These are phyloP conservation scores for Theodoxus fluviatilis DNA, from an alignment of 2,888 invertebrate species.

Conservation along the genomic window DNA sequence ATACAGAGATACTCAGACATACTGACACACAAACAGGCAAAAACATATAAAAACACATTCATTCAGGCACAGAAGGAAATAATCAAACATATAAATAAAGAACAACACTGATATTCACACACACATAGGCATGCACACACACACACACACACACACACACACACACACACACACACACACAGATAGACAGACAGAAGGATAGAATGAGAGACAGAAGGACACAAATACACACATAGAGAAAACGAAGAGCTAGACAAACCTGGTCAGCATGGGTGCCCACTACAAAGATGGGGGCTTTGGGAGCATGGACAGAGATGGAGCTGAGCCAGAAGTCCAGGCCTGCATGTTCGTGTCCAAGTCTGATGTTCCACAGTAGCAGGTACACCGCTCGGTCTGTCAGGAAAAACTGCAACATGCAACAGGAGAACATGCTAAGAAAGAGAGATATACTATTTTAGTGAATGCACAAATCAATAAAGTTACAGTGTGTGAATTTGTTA, in stretches of 20 bases:
- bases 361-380: conserved; percentile 60
- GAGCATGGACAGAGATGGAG: conserved; percentile 62
- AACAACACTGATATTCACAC: neutral
- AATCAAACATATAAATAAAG: neutral
- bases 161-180: neutral
- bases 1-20: neutral
- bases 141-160: neutral
- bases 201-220: neutral
- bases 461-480: too few relatives aligned
- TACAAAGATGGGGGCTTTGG: conserved; percentile 62
- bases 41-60: neutral
- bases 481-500: too few relatives aligned
- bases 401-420: conserved; percentile 53
- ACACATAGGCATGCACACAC: neutral
- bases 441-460: too few relatives aligned
- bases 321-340: conserved; percentile 65
- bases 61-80: neutral
- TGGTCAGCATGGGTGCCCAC: conserved; percentile 62
- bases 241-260: conserved; percentile 34
- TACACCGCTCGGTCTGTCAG: conserved; percentile 63
- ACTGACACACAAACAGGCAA: neutral
- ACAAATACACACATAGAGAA: neutral
- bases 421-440: neutral
- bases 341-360: conserved; percentile 63
- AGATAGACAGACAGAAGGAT: neutral